A percentile compares a stretch with the other conserved stretches of the same genome.
Conservation (phyloP, 2,113 vertebrate species). For the Miniopterus natalensis region DNA sequence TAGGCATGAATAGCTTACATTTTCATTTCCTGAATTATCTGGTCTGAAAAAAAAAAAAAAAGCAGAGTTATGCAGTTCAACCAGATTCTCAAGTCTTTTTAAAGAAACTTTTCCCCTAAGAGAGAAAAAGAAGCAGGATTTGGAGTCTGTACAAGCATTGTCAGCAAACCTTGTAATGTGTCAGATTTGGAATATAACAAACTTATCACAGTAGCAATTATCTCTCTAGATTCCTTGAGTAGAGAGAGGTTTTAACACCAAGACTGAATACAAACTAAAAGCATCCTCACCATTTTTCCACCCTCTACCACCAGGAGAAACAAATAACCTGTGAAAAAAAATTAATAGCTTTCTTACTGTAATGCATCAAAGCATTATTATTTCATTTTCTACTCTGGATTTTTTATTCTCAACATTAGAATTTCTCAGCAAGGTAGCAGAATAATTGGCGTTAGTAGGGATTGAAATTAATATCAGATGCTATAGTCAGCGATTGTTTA, state of each 20-base stretch:
- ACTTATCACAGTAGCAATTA: slow-evolving; percentile 25
- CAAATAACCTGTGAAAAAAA: slow-evolving; percentile 28
- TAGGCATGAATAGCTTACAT: slow-evolving; percentile 66
- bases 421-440: slow-evolving; percentile 48
- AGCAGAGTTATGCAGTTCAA: slow-evolving; percentile 64
- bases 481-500: background rate
- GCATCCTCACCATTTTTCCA: background rate
- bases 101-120: background rate
- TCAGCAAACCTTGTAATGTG: slow-evolving; percentile 48
- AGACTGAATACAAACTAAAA: slow-evolving; percentile 43
- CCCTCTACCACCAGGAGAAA: background rate
- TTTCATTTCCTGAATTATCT: slow-evolving; percentile 76
- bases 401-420: slow-evolving; percentile 16
- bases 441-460: slow-evolving; percentile 14
- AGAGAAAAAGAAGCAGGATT: slow-evolving; percentile 24
- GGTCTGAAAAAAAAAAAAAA: slow-evolving; percentile 48
- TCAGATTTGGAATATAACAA: slow-evolving; percentile 55
- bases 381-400: slow-evolving; percentile 27
- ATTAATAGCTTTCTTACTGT: background rate
- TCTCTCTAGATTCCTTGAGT: slow-evolving; percentile 38
- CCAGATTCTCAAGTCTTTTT: slow-evolving; percentile 52
- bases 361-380: background rate
- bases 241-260: slow-evolving; percentile 46
- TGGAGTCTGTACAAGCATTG: background rate
- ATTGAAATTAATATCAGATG: slow-evolving; percentile 28